Conservation (phyloP, 1,140 invertebrate genomes). For the Dendroctonus valens region DNA sequence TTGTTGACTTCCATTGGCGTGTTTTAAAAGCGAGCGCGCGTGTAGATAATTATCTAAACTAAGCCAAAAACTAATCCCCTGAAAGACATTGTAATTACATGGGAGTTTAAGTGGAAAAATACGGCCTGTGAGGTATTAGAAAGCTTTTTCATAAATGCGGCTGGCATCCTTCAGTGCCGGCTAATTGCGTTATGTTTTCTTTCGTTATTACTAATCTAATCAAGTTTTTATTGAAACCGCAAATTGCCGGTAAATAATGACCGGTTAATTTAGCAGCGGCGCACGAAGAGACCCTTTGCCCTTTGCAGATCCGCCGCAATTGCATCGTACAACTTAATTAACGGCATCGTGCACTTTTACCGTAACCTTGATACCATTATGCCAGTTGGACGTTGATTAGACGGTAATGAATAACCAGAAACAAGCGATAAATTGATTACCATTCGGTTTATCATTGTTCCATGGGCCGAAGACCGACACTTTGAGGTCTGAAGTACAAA, state of each 20-base stretch:
- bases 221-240: neutral
- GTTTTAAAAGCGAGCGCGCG: neutral
- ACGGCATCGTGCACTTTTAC: conserved; percentile 6
- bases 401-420: neutral
- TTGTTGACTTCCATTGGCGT: conserved; percentile 2
- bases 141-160: neutral
- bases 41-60: conserved; percentile 3
- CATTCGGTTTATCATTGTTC: too few species aligned
- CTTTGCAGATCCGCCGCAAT: conserved; percentile 4
- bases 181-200: neutral
- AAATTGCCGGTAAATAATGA: conserved; percentile 5
- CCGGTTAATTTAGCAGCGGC: conserved; percentile 1
- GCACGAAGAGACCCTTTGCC: conserved; percentile 8
- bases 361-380: conserved; percentile 8
- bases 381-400: neutral
- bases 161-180: too few species aligned
- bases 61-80: neutral
- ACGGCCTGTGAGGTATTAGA: neutral
- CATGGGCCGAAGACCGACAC: too few species aligned
- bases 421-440: too few species aligned
- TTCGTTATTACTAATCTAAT: neutral
- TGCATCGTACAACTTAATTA: conserved; percentile 3
- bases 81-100: conserved; percentile 3
- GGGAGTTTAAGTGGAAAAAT: conserved; percentile 2
- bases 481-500: too few species aligned